Evolutionary conservation across 2,113 vertebrate species (phyloP), one percentile per base, ranked within the genome.

Genomic region (Pelvicachromis taeniatus): DNA sequence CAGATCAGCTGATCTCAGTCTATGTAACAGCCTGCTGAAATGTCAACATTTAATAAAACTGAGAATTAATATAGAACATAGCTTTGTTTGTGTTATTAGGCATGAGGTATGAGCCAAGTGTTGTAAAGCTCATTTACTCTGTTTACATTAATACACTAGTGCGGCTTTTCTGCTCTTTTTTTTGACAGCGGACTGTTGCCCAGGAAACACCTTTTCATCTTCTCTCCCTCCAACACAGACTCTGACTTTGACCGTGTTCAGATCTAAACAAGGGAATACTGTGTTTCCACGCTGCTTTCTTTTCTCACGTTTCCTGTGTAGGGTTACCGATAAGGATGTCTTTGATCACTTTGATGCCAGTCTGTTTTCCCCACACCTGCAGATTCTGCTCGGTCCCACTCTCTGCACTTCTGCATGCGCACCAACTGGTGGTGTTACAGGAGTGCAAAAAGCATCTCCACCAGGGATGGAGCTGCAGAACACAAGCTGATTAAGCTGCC

Each of bases 391-490:
- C 81, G 3, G 14, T 26, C 29, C 31, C n/a, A 12, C 65, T 19
- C 38, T 31, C 63, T 87, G 78, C 81, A 91, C 87, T 81, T 83
- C 82, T 63, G 58, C 83, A 9, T 83, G 80, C 26, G 42, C 78
- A 85, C 91, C 93, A 86, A 90, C 75, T 68, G 92, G 87, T 83
- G 93, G 94, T 50, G 93, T 91, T 89, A 75, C 78, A 87, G 86
- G 81, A 89, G 83, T 56, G 78, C 78, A 16, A 61, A 58, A 78
- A 73, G 65, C 4, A 56, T 65, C 85, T 90, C 87, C 50, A 21
- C 33, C 50, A 2, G 89, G 86, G 87, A 88, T 26, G 7, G 82
- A 53, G 86, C 89, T 50, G 87, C 84, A 81, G 84, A 90, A 86
- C 85, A 85, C 87, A 84, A 84, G 87, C 89, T 94, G 89, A 92